Evolutionary conservation across 2,797 vertebrate species (phyloP).

Genomic region (Lutjanus argentimaculatus): DNA sequence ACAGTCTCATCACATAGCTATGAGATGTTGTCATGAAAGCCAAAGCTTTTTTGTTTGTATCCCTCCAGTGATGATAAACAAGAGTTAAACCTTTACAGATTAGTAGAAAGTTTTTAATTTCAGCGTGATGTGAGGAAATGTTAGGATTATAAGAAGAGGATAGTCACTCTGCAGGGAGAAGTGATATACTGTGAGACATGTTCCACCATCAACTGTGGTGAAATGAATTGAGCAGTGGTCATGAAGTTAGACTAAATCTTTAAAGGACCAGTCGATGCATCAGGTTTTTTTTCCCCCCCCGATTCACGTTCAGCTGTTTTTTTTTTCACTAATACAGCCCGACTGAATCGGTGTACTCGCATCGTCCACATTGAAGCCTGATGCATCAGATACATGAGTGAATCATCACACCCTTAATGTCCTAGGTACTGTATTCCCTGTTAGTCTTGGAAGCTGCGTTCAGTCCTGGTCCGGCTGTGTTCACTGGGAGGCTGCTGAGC

Average conservation of each 20-base stretch:
- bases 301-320: too few species aligned
- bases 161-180: neutral
- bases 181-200: neutral
- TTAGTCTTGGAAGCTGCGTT: too few species aligned
- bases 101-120: slow-evolving; percentile 6
- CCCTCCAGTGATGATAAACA: slow-evolving; percentile 4
- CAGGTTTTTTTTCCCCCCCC: too few species aligned
- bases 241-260: neutral
- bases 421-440: too few species aligned
- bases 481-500: too few species aligned
- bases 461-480: too few species aligned
- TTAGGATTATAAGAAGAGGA: neutral
- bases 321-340: too few species aligned
- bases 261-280: too few species aligned
- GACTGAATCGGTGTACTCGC: too few species aligned
- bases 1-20: slow-evolving; percentile 19
- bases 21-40: slow-evolving; percentile 34
- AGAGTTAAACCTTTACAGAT: slow-evolving; percentile 21
- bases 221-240: neutral
- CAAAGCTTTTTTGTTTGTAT: neutral
- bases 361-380: too few species aligned
- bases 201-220: neutral
- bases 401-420: too few species aligned
- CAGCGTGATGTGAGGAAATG: slow-evolving; percentile 4
- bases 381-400: too few species aligned